Base-by-base conservation (phyloP, 2,888 invertebrate genomes). In the Nomada lathburiana region DNA sequence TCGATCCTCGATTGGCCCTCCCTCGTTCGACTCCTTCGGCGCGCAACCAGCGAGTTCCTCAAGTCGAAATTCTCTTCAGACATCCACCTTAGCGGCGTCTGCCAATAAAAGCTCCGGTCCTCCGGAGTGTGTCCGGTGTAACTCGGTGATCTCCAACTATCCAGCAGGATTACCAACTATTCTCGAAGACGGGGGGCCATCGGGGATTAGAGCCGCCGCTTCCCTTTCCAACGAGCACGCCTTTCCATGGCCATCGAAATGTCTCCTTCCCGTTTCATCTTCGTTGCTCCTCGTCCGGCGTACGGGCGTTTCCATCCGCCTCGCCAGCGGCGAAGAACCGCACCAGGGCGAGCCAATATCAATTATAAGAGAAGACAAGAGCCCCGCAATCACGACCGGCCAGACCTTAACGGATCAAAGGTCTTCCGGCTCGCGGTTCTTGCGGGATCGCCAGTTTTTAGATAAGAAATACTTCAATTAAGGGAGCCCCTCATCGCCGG, bases 311-410 rank as follows among this genome's bases (percentile, higher is more conserved):
- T 65, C 80, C 72, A 70, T 73, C 76, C 50, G 59, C 50, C 69
- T 76, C 73, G 71, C 69, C 76, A 63, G 47, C 83, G 70, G 78
- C 71, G 76, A 80, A 68, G 65, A 36, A 86, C 83, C 71, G 68
- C 80, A 80, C 80, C 79, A 1, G 47, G 83, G 83, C 82, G 79
- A 92, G 90, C 93, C 93, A 93, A 93, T 94, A 94, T 93, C 93
- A 94, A 93, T 94, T 94, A 94, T 94, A 94, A 93, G 93, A 92
- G 92, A 93, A 93, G 93, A 93, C 93, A 93, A 92, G 91, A 92
- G 90, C 89, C 86, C 88, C 77, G 92, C 93, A 93, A 93, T 93
- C 93, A 93, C 92, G 90, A 83, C 84, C 89, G 87, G 88, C 86
- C 93, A 93, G 92, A 92, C 92, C 91, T 92, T 91, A 90, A 90